Percentiles rank a stretch among this genome's conserved stretches.
Conservation (phyloP, 2,797 vertebrate species). For the Alfaro cultratus region DNA sequence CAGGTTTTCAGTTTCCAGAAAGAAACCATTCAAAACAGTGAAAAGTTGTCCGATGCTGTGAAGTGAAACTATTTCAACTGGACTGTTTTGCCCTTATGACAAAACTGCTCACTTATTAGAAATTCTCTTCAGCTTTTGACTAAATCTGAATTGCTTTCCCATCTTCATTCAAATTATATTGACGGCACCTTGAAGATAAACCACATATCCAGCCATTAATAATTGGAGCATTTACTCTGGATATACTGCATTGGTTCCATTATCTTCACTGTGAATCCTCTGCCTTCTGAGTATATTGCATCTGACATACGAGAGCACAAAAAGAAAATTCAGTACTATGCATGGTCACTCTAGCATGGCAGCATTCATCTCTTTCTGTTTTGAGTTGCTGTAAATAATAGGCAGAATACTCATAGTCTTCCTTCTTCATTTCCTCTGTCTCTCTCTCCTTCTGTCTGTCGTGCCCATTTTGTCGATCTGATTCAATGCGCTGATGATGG, state of each 20-base stretch:
- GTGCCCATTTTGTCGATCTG: conserved; percentile 46
- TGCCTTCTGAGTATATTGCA: conserved; percentile 28
- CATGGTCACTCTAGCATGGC: conserved; percentile 46
- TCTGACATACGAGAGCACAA: conserved; percentile 49
- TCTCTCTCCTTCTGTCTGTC: conserved; percentile 33
- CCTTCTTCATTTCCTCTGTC: conserved; percentile 71
- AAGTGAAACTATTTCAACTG: not conserved
- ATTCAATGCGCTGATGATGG: conserved; percentile 60
- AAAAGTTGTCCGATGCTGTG: conserved; percentile 3
- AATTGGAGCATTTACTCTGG: conserved; percentile 47
- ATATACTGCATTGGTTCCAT: conserved; percentile 49
- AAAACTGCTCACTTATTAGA: conserved; percentile 40
- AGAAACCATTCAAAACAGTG: conserved; percentile 3
- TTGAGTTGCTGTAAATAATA: conserved; percentile 65
- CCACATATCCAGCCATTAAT: conserved; percentile 39
- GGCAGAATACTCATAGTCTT: conserved; percentile 55
- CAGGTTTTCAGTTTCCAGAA: not conserved
- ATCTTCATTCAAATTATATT: conserved; percentile 47
- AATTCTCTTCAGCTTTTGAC: conserved; percentile 32
- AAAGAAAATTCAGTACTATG: conserved; percentile 61
- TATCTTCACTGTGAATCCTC: conserved; percentile 40
- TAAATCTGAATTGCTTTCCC: conserved; percentile 35
- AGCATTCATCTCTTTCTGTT: conserved; percentile 59
- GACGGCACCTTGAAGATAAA: conserved; percentile 38
- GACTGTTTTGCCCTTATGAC: conserved; percentile 10